Evolutionary conservation across 2,797 vertebrate genomes (phyloP).

Genomic region (Poeciliopsis gracilis): DNA sequence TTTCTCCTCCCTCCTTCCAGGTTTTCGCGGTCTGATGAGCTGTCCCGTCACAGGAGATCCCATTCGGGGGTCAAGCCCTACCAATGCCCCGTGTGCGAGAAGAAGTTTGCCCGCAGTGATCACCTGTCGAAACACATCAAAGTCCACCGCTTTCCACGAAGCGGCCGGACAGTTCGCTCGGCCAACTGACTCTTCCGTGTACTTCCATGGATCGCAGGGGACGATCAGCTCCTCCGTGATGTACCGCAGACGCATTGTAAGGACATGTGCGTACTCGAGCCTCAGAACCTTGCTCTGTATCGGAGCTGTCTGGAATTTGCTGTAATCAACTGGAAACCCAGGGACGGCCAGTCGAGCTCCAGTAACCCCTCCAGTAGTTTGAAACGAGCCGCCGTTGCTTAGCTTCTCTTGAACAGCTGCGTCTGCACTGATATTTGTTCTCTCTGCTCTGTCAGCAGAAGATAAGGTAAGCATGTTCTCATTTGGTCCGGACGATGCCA

Average conservation of each 20-base stretch:
- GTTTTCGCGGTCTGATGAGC: conserved; percentile 95
- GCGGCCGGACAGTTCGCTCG: conserved; percentile 85
- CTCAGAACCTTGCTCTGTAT: conserved; percentile 7
- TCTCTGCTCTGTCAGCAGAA: conserved; percentile 34
- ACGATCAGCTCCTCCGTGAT: conserved; percentile 23
- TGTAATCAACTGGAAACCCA: conserved; percentile 47
- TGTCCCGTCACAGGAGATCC: conserved; percentile 93
- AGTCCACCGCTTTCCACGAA: conserved; percentile 94
- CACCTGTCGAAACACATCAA: conserved; percentile 97
- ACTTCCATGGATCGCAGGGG: conserved; percentile 33
- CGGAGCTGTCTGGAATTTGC: conserved; percentile 35
- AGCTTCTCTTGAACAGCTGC: conserved; percentile 33
- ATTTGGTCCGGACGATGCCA: conserved; percentile 41
- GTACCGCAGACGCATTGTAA: conserved; percentile 13
- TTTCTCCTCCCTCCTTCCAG: conserved; percentile 68
- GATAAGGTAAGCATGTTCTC: conserved; percentile 41
- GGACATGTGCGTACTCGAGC: neutral
- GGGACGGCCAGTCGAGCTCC: neutral
- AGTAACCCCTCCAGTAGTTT: neutral
- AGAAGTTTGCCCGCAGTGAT: conserved; percentile 97
- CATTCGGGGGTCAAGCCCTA: conserved; percentile 97
- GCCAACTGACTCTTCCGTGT: conserved; percentile 80
- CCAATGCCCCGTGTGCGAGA: conserved; percentile 93
- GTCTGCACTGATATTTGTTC: conserved; percentile 31
- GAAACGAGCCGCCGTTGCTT: neutral